Base-by-base conservation (phyloP, 2,888 invertebrate genomes). In the Zaprionus obscuricornis region DNA sequence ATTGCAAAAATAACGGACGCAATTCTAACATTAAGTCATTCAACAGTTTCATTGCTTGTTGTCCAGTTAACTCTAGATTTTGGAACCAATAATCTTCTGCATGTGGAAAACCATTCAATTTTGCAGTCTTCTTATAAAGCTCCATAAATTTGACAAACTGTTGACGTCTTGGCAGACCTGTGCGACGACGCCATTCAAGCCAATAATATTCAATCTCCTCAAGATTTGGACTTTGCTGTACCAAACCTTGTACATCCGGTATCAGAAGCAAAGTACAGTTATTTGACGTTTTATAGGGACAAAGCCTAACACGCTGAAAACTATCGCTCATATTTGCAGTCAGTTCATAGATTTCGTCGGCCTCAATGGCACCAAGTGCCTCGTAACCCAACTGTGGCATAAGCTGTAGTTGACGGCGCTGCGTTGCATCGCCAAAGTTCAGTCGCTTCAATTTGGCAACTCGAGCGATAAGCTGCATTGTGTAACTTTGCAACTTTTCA, bases 291-390 rank as follows among this genome's bases (percentile, higher is more conserved):
- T 92, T 91, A 76, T 90, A 95, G 2, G 93, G 92, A 79, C 96
- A 96, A n/a, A 96, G 92, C 86, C 94, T 94, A 0, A 95, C 93
- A 1, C 93, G 95, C 0, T 94, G 93, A 85, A 95, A 96, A 64
- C 93, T 94, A 0, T 93, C 92, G 79, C 94, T 92, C 96, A 96
- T 96, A 8, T 94, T 93, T 0, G 93, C 92, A 0, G 94, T 91
- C 0, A 93, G 91, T 70, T 92, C 92, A 82, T 93, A 92, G 29
- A 94, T 90, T 45, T 91, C 89, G 56, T 91, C 91, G 75, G 92
- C 92, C 75, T 94, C 93, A 14, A 93, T 92, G 54, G 93, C 93
- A 0, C 94, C 92, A 8, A 97, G 89, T 0, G 95, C 95, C 0
- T 94, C 92, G 0, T 92, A 91, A 0, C 96, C 96, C 3, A 96